Evolutionary conservation across 2,888 invertebrate genomes (phyloP).

Genomic region (Melanostoma scalare): DNA sequence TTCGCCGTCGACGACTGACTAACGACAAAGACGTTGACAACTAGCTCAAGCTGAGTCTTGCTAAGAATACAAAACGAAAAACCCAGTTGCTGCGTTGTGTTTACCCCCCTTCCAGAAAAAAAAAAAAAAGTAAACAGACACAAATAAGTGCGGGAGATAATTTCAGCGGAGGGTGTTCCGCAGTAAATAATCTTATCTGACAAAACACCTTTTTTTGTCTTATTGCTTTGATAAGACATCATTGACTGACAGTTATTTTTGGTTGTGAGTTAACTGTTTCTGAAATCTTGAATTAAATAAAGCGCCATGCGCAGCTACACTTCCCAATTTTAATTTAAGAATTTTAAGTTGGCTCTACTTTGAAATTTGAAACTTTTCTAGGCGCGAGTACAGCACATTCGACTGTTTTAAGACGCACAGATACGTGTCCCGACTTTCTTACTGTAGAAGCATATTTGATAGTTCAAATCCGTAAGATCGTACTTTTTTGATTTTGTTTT

Average conservation of each 20-base stretch:
- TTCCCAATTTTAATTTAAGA: too few relatives aligned
- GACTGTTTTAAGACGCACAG: too few relatives aligned
- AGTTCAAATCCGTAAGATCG: too few relatives aligned
- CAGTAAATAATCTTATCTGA: constrained; percentile 58
- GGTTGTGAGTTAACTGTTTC: constrained; percentile 2
- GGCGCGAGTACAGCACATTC: too few relatives aligned
- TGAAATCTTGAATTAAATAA: too few relatives aligned
- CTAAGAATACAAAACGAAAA: constrained; percentile 35
- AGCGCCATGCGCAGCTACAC: too few relatives aligned
- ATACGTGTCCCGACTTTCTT: too few relatives aligned
- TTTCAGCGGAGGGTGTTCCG: constrained; percentile 32
- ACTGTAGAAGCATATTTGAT: too few relatives aligned
- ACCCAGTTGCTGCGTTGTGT: constrained; percentile 3
- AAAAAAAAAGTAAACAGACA: constrained; percentile 54
- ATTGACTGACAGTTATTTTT: constrained; percentile 9
- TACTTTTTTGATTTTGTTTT: too few relatives aligned
- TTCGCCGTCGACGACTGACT: constrained; percentile 45
- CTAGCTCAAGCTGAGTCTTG: background rate
- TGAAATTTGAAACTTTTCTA: too few relatives aligned
- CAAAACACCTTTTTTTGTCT: constrained; percentile 12
- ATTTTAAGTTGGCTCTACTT: too few relatives aligned
- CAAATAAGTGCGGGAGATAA: constrained; percentile 41
- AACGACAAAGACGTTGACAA: constrained; percentile 17
- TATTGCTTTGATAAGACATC: constrained; percentile 17
- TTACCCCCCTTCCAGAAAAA: constrained; percentile 24